These are phyloP conservation scores for Merodon equestris DNA, from an alignment of 2,888 invertebrate species.

Conservation along the genomic window DNA sequence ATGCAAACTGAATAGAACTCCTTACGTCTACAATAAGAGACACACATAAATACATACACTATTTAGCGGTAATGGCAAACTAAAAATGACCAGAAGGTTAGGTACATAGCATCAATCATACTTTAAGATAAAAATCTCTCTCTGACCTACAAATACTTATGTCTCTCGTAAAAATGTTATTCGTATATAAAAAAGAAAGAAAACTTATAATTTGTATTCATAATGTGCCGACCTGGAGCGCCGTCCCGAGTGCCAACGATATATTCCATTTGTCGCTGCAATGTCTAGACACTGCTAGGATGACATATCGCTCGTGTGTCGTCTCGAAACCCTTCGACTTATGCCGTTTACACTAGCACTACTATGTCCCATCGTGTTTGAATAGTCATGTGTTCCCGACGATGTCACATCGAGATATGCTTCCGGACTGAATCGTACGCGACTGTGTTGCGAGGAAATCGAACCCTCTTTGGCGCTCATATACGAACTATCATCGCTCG, in stretches of 20 bases:
- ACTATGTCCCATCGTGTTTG: slow-evolving; percentile 48
- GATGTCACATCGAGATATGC: slow-evolving; percentile 82
- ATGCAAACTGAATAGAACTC: no score
- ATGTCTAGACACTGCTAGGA: slow-evolving; percentile 78
- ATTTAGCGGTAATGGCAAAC: no score
- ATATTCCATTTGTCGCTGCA: slow-evolving; percentile 69
- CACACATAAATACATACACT: no score
- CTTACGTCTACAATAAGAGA: no score
- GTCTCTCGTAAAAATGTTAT: no score
- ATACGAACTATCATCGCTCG: slow-evolving; percentile 93
- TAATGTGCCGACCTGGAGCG: slow-evolving; percentile 78
- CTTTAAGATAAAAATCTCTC: no score
- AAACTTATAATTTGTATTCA: slow-evolving; percentile 77
- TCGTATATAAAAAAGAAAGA: not conserved
- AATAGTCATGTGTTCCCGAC: slow-evolving; percentile 54
- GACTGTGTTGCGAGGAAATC: slow-evolving; percentile 84
- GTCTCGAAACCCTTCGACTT: slow-evolving; percentile 72
- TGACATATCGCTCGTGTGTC: slow-evolving; percentile 73
- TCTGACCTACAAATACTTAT: no score
- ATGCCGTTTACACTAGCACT: slow-evolving; percentile 64
- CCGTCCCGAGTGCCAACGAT: slow-evolving; percentile 78
- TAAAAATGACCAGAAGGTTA: no score
- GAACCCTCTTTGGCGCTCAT: slow-evolving; percentile 89
- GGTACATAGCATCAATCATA: no score
- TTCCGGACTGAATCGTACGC: slow-evolving; percentile 89